Base-by-base conservation (phyloP, 2,113 vertebrate species). In the Gymnorhina tibicen region DNA sequence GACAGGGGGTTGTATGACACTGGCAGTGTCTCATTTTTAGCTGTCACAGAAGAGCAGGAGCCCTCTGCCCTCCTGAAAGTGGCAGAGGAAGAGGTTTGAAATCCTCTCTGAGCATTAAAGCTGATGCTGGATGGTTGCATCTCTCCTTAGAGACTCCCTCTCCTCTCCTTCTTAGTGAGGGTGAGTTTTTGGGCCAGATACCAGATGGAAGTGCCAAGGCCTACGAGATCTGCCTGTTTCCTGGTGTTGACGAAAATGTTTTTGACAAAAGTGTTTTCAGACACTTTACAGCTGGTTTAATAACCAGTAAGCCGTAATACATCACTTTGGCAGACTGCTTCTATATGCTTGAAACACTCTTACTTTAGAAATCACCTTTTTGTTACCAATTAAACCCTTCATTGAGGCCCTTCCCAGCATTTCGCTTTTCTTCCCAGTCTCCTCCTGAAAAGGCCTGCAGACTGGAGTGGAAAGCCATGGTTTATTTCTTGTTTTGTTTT, bases 401-500 rank as follows among this genome's bases (percentile, higher is more conserved):
- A 27, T 3, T 60, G 73, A 85, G 73, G 49, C 66, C 89, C 9
- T 90, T 85, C 66, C 66, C 60, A 59, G 72, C n/a, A 14, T 89
- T 85, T 86, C 52, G 32, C 49, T 94, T 63, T 79, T 76, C 70
- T 89, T 73, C 66, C 47, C 69, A 85, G 59, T 70, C 60, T 89
- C 92, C 44, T 73, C 21, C 63, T 84, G 60, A 47, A 49, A 62
- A 59, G 74, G 74, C 84, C 62, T 85, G 41, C 68, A 87, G 73
- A 50, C 73, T 87, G 93, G 81, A 94, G 50, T 80, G 68, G 89
- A 87, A 95, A 97, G 55, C 77, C 81, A 95, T 96, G 86, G 80
- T 95, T 97, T 93, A 89, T 91, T 96, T 91, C 47, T 79, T 90
- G 53, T 49, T 95, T 87, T 95, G 56, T 91, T 93, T 95, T 82